phyloP scores from a whole-genome alignment of 2,113 vertebrate genomes.

The Poicephalus meyeri region DNA sequence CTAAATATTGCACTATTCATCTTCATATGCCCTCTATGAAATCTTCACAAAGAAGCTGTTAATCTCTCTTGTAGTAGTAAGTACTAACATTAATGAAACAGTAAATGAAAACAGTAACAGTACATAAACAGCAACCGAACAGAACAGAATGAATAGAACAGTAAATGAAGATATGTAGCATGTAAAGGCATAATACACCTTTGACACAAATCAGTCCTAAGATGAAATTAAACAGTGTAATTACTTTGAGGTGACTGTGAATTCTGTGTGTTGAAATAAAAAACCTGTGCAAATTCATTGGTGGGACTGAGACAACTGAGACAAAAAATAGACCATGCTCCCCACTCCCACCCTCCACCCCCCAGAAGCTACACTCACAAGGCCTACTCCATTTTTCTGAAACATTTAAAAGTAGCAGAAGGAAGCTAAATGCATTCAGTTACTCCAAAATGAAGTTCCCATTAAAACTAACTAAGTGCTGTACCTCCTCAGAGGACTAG shows the following conservation, averaged over 20 bases:
- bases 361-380: background rate
- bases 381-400: background rate
- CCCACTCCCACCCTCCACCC: background rate
- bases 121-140: no score
- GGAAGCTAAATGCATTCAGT: background rate
- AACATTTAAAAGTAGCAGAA: background rate
- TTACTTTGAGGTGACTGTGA: background rate
- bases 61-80: background rate
- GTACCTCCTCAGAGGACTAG: background rate
- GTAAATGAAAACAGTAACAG: background rate
- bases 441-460: background rate
- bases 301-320: background rate
- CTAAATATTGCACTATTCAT: background rate
- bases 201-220: background rate
- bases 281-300: background rate
- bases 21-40: background rate
- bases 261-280: background rate
- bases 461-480: background rate
- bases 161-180: background rate
- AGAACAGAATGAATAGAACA: no score
- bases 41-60: background rate
- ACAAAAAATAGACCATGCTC: background rate
- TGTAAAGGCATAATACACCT: background rate
- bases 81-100: background rate
- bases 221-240: background rate